Percentiles rank a stretch among this genome's conserved stretches.
phyloP scores from a whole-genome alignment of 1,140 invertebrate genomes.

The Gonioctena quinquepunctata region DNA sequence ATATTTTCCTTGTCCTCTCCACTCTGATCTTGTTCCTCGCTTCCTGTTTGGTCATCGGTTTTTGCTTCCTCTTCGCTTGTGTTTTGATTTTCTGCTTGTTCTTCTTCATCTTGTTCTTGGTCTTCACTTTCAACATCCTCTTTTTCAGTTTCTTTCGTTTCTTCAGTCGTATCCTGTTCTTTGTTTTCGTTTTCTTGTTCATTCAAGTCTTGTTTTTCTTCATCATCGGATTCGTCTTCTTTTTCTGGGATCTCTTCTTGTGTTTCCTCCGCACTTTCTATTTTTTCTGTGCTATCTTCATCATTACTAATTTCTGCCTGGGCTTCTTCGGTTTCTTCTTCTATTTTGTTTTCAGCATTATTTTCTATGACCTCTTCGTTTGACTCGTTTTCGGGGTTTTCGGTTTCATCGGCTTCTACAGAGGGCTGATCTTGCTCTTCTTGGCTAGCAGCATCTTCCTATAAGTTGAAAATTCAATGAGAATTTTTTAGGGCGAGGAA shows the following conservation, averaged over 20 bases:
- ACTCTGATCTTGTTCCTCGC: constrained; percentile 38
- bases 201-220: neutral
- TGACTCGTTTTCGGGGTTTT: constrained; percentile 1
- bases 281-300: constrained; percentile 14
- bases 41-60: constrained; percentile 20
- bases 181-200: neutral
- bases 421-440: neutral
- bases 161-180: neutral
- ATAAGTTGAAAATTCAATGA: neutral
- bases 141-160: constrained; percentile 28
- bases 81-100: constrained; percentile 33
- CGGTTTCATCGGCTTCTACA: constrained; percentile 2
- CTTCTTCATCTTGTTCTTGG: constrained; percentile 18
- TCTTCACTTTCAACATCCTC: constrained; percentile 32
- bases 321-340: constrained; percentile 4
- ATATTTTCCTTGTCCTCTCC: constrained; percentile 29
- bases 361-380: constrained; percentile 2
- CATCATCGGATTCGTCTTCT: constrained; percentile 4
- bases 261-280: constrained; percentile 13
- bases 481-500: too few relatives aligned
- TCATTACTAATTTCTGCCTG: constrained; percentile 15
- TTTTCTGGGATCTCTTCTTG: neutral
- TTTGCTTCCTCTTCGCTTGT: constrained; percentile 47
- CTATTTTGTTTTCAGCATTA: constrained; percentile 1
- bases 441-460: constrained; percentile 8